Conservation (phyloP, 2,797 vertebrate genomes). For the Poecilia wingei region DNA sequence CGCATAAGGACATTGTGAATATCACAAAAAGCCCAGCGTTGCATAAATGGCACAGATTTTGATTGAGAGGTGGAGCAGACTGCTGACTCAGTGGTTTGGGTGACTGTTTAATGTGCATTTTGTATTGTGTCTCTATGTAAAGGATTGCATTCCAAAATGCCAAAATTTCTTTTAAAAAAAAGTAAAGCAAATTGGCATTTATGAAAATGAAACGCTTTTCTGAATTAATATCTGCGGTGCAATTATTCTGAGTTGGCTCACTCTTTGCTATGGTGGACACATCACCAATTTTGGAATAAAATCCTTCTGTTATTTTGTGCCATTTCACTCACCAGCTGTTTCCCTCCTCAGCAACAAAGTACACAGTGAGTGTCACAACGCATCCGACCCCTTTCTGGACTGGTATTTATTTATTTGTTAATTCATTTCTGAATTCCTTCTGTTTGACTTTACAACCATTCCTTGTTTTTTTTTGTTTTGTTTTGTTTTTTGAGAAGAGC, state of each 20-base stretch:
- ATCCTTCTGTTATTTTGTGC: conserved; percentile 71
- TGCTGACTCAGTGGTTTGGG: conserved; percentile 24
- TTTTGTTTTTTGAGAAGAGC: conserved; percentile 53
- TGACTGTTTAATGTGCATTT: conserved; percentile 17
- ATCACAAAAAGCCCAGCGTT: neutral
- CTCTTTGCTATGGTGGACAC: conserved; percentile 10
- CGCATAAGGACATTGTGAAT: neutral
- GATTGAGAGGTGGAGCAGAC: conserved; percentile 17
- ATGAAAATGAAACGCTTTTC: neutral
- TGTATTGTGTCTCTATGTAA: conserved; percentile 40
- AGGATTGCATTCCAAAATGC: conserved; percentile 74
- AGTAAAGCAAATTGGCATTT: conserved; percentile 7
- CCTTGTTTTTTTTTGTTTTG: conserved; percentile 62
- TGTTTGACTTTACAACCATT: conserved; percentile 67
- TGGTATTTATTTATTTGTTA: conserved; percentile 87
- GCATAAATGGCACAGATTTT: conserved; percentile 10
- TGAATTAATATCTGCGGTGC: neutral
- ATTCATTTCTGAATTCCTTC: conserved; percentile 74
- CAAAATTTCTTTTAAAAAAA: conserved; percentile 6
- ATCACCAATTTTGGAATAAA: conserved; percentile 73
- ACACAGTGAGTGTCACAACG: conserved; percentile 85
- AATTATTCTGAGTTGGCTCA: neutral
- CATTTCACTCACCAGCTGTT: conserved; percentile 83
- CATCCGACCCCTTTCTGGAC: conserved; percentile 86
- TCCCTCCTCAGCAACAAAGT: conserved; percentile 88